A percentile compares a stretch with the other conserved stretches of the same genome.
These are phyloP conservation scores for Microctonus brassicae DNA, from an alignment of 2,888 invertebrate species.

Conservation along the genomic window DNA sequence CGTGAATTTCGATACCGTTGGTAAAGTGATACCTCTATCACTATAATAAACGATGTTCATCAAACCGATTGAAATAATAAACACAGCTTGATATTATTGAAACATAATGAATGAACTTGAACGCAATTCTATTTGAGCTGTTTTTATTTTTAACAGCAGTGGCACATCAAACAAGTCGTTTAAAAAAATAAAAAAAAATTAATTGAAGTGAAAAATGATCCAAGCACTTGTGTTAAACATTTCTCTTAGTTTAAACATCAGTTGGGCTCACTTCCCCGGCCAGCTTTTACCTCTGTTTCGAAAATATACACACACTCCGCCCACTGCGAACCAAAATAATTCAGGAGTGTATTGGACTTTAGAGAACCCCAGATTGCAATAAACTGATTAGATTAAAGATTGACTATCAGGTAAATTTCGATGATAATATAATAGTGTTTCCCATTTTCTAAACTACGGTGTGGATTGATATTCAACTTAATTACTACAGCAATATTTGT, in stretches of 20 bases:
- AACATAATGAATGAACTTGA: too few species aligned
- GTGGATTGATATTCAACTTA: not conserved
- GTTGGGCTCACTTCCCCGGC: slow-evolving; percentile 49
- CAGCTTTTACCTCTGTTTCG: slow-evolving; percentile 57
- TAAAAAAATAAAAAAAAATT: not conserved
- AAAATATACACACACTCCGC: slow-evolving; percentile 56
- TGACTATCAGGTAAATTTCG: not conserved
- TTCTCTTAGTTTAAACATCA: slow-evolving; percentile 24
- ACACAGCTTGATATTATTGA: too few species aligned
- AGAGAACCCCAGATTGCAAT: not conserved
- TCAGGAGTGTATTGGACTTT: slow-evolving; percentile 43
- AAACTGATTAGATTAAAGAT: not conserved
- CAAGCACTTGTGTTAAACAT: not conserved
- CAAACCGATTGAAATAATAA: too few species aligned
- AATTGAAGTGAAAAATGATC: not conserved
- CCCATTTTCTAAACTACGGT: not conserved
- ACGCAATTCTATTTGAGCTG: too few species aligned
- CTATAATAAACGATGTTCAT: too few species aligned
- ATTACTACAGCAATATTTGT: not conserved
- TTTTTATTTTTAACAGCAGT: not conserved
- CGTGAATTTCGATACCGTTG: too few species aligned
- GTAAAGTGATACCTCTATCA: too few species aligned
- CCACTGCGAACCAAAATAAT: slow-evolving; percentile 50
- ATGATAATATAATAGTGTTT: not conserved
- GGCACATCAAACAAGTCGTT: not conserved